phyloP scores from a whole-genome alignment of 2,113 vertebrate species.

The Dermatemys mawii region DNA sequence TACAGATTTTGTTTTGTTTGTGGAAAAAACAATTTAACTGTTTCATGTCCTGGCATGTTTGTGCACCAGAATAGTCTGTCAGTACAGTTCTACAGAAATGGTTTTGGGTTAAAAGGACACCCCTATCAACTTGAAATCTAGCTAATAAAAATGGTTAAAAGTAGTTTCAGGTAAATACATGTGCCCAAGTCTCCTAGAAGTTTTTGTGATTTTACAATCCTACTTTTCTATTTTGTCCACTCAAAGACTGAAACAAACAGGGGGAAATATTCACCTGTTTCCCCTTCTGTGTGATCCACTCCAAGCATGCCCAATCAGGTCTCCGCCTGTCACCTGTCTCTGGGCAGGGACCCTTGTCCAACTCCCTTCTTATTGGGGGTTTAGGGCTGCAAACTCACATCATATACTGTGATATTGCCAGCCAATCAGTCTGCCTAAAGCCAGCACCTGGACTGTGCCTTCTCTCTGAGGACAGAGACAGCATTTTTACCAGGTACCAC shows the following conservation, averaged over 20 bases:
- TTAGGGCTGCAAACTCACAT: neutral
- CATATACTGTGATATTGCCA: neutral
- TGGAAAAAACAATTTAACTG: neutral
- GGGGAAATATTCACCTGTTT: neutral
- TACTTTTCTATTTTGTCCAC: neutral
- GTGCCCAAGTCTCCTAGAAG: neutral
- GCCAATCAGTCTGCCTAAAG: neutral
- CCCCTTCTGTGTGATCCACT: neutral
- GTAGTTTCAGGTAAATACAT: neutral
- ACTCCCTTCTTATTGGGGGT: neutral
- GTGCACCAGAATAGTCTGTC: too few species aligned
- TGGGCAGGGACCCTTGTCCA: neutral
- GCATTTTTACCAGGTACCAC: neutral
- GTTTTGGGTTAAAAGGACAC: neutral
- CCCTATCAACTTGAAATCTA: neutral
- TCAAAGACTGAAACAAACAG: neutral
- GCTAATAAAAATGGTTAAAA: neutral
- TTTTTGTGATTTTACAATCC: neutral
- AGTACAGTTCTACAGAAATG: neutral
- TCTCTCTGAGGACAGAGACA: neutral
- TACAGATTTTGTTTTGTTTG: neutral
- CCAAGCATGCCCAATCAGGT: neutral
- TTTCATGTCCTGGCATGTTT: neutral
- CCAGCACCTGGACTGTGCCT: neutral
- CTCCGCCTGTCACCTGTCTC: neutral